Percentiles rank a stretch among this genome's conserved stretches.
phyloP scores from a whole-genome alignment of 2,797 vertebrate genomes.

The Coreius guichenoti region DNA sequence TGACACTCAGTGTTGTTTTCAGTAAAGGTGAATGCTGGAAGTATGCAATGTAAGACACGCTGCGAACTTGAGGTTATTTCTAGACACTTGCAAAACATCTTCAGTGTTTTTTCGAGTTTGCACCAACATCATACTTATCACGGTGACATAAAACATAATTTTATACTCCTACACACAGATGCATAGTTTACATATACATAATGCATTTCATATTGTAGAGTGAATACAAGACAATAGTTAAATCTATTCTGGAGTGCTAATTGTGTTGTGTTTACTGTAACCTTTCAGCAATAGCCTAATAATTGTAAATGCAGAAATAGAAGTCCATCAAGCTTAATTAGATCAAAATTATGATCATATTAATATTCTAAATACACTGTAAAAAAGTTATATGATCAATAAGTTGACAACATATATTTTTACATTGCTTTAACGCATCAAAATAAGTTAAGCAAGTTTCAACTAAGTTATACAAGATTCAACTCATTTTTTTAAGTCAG shows the following conservation, averaged over 20 bases:
- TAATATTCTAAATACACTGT: not conserved
- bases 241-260: slow-evolving; percentile 1
- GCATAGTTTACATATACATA: not conserved
- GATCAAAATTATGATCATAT: not conserved
- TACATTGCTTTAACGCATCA: too few species aligned
- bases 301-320: not conserved
- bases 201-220: not conserved
- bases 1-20: slow-evolving; percentile 56
- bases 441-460: too few species aligned
- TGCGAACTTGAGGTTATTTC: slow-evolving; percentile 8
- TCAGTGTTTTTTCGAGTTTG: not conserved
- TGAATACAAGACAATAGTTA: not conserved
- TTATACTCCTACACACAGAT: slow-evolving; percentile 10
- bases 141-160: slow-evolving; percentile 5
- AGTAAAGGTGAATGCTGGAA: slow-evolving; percentile 14
- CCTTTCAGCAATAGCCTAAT: not conserved
- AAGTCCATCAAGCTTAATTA: not conserved
- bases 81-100: slow-evolving; percentile 14
- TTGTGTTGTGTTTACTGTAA: slow-evolving; percentile 13
- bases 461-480: too few species aligned
- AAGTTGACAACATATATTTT: too few species aligned
- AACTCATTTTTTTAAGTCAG: too few species aligned
- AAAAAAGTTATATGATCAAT: too few species aligned
- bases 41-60: slow-evolving; percentile 1
- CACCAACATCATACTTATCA: not conserved